Base-by-base conservation (phyloP, 2,888 invertebrate species). In the Actias luna region DNA sequence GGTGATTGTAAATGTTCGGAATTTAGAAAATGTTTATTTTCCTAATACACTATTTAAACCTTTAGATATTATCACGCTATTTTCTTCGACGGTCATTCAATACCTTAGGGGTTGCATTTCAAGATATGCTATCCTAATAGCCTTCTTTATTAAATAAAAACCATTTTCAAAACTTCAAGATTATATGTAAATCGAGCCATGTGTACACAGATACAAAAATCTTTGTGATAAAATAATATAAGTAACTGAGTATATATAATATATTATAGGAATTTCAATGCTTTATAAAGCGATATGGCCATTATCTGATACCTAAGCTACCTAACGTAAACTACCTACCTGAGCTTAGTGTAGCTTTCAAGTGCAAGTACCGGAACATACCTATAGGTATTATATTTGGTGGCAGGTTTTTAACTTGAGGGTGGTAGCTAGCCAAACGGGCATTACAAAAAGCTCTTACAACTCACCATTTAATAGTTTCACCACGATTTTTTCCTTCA, bases 101-200 rank as follows among this genome's bases (percentile, higher is more conserved):
- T 12, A 8, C 22, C 22, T 16, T 25, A 25, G 25, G 25, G 25
- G 25, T 22, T 5, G 12, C 22, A 50, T 50, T 25, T 50, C 22
- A 22, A 3, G 25, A 0, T 50, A 10, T 50, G 8, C 58, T 7
- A 5, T 58, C 58, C 31, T 31, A 58, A 31, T 33, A 33, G 18
- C 1, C 58, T 33, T 7, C 31, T 58, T 58, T 58, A 58, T 58
- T 33, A 31, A 58, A 58, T 33, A 58, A 31, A 33, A 35, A 33
- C 33, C 31, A 31, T 50, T 18, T 22, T 14, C 58, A 18, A 29
- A 31, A 33, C 1, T 12, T 35, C 2, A 35, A n/a, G 10, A n/a
- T 1, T 12, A 2, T 46, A 50, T 25, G 25, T 25, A 50, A 50
- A 50, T 50, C 25, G 4, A 18, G 22, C 22, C 5, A 12, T 12